Base-by-base conservation (phyloP, 2,888 invertebrate species). In the Drosophila kokeensis region DNA sequence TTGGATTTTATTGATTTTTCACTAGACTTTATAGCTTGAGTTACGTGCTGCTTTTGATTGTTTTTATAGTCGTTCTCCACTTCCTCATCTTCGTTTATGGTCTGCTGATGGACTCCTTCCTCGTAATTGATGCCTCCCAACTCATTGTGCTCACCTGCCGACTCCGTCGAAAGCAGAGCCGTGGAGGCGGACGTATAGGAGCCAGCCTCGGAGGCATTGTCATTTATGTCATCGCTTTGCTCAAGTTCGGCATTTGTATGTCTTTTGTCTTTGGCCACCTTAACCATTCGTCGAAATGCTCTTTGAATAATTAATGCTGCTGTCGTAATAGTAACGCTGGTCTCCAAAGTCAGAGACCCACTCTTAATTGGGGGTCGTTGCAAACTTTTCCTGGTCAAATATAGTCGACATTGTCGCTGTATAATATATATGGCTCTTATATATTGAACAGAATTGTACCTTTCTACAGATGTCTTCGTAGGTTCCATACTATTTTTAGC, bases 301-400 rank as follows among this genome's bases (percentile, higher is more conserved):
- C 94, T 94, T 90, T 95, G 95, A 83, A 95, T 95, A n/a, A 95
- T 94, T 61, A 94, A 91, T 52, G 86, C 88, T n/a, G 85, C 87
- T 32, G 73, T 64, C 49, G 60, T 66, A 11, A 83, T 32, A 4
- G 80, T 72, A 54, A 83, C 54, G 24, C 53, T 54, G 6, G 30
- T 38, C 21, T 79, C 63, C 8, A 54, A 57, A 50, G 60, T 49
- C 32, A 24, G 6, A 11, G n/a, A 48, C 24, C 38, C 30, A 11
- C 5, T 10, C 1, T 58, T 45, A 11, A 15, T 58, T 55, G 45
- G 3, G 13, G 49, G 15, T 52, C 29, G 53, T 21, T 58, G 27
- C 6, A 30, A 32, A 40, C 70, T 77, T 58, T 65, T 84, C 27
- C 27, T 69, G 34, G 59, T 74, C n/a, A 88, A 67, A 69, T 79